These are phyloP conservation scores for Pseudomyrmex flavicornis DNA, from an alignment of 1,140 invertebrate genomes.

Conservation along the genomic window DNA sequence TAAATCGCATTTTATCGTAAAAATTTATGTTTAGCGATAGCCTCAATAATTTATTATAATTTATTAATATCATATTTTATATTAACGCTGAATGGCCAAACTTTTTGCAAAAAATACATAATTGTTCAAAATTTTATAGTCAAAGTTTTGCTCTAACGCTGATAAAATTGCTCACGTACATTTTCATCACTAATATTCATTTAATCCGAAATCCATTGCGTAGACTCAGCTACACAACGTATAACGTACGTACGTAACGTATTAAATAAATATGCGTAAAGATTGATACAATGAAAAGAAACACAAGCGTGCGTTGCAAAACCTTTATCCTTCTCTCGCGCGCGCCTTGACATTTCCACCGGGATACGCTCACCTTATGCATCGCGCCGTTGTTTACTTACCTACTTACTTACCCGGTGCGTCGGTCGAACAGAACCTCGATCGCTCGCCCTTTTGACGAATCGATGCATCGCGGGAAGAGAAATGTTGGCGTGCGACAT, in stretches of 20 bases:
- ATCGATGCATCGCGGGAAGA: slow-evolving; percentile 66
- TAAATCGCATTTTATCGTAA: not conserved
- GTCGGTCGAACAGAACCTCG: not conserved
- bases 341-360: slow-evolving; percentile 78
- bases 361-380: slow-evolving; percentile 74
- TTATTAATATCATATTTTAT: not conserved
- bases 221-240: not conserved
- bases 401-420: slow-evolving; percentile 34
- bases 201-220: not conserved
- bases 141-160: too few species aligned
- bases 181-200: too few species aligned
- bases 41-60: not conserved
- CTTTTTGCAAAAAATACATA: too few species aligned
- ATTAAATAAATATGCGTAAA: slow-evolving; percentile 11
- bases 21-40: not conserved
- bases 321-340: slow-evolving; percentile 49
- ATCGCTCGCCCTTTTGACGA: slow-evolving; percentile 75
- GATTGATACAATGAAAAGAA: slow-evolving; percentile 52
- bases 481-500: slow-evolving; percentile 63
- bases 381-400: slow-evolving; percentile 69
- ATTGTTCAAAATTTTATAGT: too few species aligned
- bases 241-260: slow-evolving; percentile 22
- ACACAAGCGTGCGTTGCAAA: slow-evolving; percentile 70
- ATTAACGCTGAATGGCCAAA: too few species aligned
- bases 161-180: too few species aligned